Percentiles rank a stretch among this genome's conserved stretches.
Conservation (phyloP, 1,140 invertebrate genomes). For the Drosophila mayri region DNA sequence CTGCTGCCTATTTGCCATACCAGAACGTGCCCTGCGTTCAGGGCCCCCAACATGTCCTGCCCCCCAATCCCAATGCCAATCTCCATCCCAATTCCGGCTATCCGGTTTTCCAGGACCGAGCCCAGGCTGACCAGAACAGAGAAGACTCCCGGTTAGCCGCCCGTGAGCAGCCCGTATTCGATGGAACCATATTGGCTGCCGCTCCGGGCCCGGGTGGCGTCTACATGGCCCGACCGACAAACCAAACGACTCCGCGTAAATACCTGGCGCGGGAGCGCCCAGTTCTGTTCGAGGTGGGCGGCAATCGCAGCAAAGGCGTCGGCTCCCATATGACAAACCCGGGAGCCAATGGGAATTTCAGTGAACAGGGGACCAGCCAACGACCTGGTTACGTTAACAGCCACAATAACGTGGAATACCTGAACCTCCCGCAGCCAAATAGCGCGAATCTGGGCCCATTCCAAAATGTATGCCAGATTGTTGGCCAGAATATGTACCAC, state of each 20-base stretch:
- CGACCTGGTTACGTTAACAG: background rate
- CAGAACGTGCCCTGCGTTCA: slow-evolving; percentile 5
- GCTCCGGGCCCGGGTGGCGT: background rate
- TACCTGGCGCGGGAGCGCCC: slow-evolving; percentile 2
- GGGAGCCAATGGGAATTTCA: background rate
- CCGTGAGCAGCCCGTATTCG: background rate
- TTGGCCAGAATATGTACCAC: background rate
- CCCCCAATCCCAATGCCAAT: background rate
- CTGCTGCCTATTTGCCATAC: background rate
- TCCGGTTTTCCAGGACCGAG: background rate
- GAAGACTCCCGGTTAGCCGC: background rate
- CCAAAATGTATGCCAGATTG: background rate
- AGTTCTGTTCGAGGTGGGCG: slow-evolving; percentile 30
- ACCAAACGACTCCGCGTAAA: background rate
- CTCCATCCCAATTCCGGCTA: background rate
- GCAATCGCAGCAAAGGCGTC: background rate
- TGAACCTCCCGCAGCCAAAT: background rate
- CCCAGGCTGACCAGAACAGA: background rate
- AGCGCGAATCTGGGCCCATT: too few relatives aligned
- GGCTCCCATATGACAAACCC: background rate
- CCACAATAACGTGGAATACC: background rate
- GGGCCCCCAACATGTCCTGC: background rate
- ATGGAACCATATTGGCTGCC: background rate
- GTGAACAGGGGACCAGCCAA: background rate
- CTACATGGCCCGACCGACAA: background rate